These are phyloP conservation scores for Tragelaphus imberbis DNA, from an alignment of 2,113 vertebrate genomes.

Conservation along the genomic window DNA sequence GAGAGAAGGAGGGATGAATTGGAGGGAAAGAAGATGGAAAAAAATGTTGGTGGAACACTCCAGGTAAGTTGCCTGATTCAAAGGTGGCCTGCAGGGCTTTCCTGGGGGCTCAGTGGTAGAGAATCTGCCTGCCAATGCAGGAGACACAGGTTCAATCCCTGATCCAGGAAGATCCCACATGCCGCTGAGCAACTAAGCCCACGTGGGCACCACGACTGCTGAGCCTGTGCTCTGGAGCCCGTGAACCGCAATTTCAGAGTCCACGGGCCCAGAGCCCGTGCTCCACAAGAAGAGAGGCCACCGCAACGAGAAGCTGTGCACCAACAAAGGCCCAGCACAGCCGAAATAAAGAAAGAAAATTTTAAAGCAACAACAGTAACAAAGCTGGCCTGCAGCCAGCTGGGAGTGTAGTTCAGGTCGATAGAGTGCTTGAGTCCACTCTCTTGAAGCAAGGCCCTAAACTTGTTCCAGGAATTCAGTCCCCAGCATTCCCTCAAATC, in stretches of 20 bases:
- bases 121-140: background rate
- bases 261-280: background rate
- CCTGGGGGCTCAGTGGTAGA: background rate
- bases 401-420: background rate
- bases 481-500: background rate
- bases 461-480: background rate
- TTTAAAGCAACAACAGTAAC: accelerated
- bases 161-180: background rate
- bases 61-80: background rate
- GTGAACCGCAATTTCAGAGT: accelerated
- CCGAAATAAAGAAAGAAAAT: background rate
- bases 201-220: accelerated
- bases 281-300: background rate
- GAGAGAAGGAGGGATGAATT: background rate
- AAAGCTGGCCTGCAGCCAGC: background rate
- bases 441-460: background rate
- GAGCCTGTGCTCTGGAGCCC: background rate
- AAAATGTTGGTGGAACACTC: background rate
- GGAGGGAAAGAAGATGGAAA: background rate
- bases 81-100: background rate
- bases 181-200: background rate
- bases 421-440: background rate
- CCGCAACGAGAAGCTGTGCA: accelerated
- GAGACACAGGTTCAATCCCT: background rate
- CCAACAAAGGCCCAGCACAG: background rate